Percentiles rank a stretch among this genome's conserved stretches.
Conservation (phyloP, 1,140 invertebrate genomes). For the Bombyx mandarina region DNA sequence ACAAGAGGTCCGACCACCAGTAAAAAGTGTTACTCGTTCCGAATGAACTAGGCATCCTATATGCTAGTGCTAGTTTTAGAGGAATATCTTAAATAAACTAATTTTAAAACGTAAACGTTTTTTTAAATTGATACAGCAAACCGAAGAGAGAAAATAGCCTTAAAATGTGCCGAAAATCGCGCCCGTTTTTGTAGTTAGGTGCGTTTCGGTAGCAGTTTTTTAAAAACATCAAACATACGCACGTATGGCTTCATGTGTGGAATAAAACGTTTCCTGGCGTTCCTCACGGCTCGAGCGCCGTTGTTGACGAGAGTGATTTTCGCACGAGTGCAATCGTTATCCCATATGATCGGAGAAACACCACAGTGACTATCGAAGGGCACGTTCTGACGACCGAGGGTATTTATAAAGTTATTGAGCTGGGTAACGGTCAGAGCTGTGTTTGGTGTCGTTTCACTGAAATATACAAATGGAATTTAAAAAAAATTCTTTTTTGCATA, state of each 20-base stretch:
- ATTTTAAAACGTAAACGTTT: too few relatives aligned
- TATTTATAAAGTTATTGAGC: not conserved
- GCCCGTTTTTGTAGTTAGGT: too few relatives aligned
- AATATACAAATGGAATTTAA: slow-evolving; percentile 7
- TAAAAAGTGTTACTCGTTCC: too few relatives aligned
- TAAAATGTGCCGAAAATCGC: too few relatives aligned
- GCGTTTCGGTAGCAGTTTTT: too few relatives aligned
- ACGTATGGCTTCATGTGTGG: slow-evolving; percentile 54
- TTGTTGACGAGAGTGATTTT: slow-evolving; percentile 13
- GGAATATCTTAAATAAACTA: too few relatives aligned
- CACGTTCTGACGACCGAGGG: slow-evolving; percentile 9
- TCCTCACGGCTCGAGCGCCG: slow-evolving; percentile 23
- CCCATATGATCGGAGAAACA: slow-evolving; percentile 30
- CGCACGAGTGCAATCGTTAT: slow-evolving; percentile 23
- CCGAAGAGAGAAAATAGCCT: too few relatives aligned
- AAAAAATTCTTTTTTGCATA: too few relatives aligned
- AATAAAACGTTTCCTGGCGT: slow-evolving; percentile 31
- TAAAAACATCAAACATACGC: slow-evolving; percentile 20
- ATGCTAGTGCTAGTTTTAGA: too few relatives aligned
- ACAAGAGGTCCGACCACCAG: too few relatives aligned
- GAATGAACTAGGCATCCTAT: too few relatives aligned
- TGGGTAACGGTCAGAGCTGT: not conserved
- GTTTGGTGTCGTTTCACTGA: slow-evolving; percentile 25
- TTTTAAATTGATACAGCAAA: too few relatives aligned
- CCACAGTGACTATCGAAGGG: slow-evolving; percentile 60